Evolutionary conservation across 2,888 invertebrate species (phyloP).

Genomic region (Deroplatys truncata): DNA sequence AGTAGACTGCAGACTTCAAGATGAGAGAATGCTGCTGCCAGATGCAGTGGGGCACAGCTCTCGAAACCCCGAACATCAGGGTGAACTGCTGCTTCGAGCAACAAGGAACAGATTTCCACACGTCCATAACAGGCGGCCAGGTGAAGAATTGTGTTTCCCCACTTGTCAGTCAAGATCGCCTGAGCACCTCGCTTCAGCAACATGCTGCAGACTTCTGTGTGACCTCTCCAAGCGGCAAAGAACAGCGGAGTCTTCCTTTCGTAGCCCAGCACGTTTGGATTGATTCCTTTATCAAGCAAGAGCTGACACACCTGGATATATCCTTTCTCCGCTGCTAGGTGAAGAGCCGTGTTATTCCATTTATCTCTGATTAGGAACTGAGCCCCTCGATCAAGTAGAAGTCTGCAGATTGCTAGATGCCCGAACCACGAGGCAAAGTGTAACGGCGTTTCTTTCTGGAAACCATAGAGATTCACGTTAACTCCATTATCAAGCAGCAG

Average conservation of each 20-base stretch:
- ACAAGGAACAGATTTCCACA: neutral
- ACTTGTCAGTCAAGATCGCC: neutral
- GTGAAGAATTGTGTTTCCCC: neutral
- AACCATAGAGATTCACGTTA: neutral
- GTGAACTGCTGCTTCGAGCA: neutral
- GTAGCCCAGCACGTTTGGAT: neutral
- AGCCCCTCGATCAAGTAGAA: neutral
- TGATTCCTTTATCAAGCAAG: neutral
- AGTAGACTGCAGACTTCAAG: neutral
- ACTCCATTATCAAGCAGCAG: neutral
- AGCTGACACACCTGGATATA: neutral
- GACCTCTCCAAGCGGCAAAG: neutral
- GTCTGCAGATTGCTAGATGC: neutral
- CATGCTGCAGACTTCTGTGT: neutral
- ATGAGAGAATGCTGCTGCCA: neutral
- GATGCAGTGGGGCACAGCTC: neutral
- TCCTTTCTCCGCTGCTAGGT: neutral
- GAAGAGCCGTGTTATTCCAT: neutral
- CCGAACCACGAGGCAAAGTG: neutral
- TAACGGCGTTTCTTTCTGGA: neutral
- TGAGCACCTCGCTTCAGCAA: neutral
- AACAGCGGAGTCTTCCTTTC: neutral
- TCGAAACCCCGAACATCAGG: neutral
- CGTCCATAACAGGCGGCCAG: neutral
- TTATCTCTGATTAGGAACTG: neutral